Evolutionary conservation across 23 tunicate genomes (phyloP).

Genomic region (Ascidia mentula): DNA sequence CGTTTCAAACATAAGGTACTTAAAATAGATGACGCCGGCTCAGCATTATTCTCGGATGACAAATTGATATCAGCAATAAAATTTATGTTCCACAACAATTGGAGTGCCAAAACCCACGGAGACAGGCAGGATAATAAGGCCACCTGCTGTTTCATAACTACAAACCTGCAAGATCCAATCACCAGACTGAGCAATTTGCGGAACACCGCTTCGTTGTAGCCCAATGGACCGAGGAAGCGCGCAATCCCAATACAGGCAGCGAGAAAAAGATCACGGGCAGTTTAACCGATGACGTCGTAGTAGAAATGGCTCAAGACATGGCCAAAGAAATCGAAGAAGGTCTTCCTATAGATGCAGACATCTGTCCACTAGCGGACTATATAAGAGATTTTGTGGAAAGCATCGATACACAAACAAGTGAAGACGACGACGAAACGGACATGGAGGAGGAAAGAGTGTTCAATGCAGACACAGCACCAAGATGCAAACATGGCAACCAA

Average conservation of each 20-base stretch:
- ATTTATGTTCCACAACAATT: not conserved
- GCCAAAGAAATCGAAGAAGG: not conserved
- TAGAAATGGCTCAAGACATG: not conserved
- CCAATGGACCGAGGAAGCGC: not conserved
- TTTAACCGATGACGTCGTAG: not conserved
- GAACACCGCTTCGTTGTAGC: not conserved
- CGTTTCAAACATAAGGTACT: not conserved
- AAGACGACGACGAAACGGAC: not conserved
- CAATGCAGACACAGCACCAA: too few relatives aligned
- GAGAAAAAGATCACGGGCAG: not conserved
- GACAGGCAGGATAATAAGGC: constrained; percentile 16
- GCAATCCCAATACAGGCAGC: not conserved
- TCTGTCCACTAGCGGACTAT: not conserved
- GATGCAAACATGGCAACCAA: too few relatives aligned
- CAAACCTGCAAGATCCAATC: not conserved
- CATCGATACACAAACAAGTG: not conserved
- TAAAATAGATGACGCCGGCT: not conserved
- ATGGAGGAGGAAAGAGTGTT: not conserved
- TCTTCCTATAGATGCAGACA: not conserved
- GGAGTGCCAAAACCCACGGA: not conserved
- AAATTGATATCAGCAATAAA: not conserved
- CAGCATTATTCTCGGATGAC: not conserved
- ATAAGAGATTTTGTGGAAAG: not conserved
- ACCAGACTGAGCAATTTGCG: too few relatives aligned
- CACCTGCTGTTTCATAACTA: not conserved